Evolutionary conservation across 1,140 invertebrate species (phyloP), one percentile per base, ranked within the genome.

Genomic region (Ylistrum balloti): DNA sequence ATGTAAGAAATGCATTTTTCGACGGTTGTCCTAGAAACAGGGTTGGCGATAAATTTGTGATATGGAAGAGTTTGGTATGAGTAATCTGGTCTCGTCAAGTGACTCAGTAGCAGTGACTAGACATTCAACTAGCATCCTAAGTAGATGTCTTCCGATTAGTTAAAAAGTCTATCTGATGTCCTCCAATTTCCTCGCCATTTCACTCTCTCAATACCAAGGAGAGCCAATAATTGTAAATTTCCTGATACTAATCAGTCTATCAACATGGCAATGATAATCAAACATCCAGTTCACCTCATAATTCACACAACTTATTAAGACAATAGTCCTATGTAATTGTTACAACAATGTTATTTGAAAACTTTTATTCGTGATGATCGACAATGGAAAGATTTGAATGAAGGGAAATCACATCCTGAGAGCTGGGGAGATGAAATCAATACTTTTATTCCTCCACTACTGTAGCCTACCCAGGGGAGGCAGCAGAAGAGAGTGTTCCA

Each of bases 371-470:
- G 28, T 74, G 28, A 74, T 74, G 5, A 28, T 74, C 56, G n/a
- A 74, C 56, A 74, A 74, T 74, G 56, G 56, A 74, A n/a, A 74
- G 56, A 74, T 74, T 74, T 74, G 22, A 74, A 28, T 28, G 56
- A 74, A n/a, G 56, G n/a, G n/a, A 74, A 74, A 74, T 74, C 56
- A 28, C 56, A 74, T 74, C n/a, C 9, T 74, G 56, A n/a, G 56
- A 74, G 9, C 28, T n/a, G 56, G 56, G 56, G n/a, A 74, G n/a
- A n/a, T 74, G 33, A 86, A 86, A 86, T 86, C 33, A 38, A 86
- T 86, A 86, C 2, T 86, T 86, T 33, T 86, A 86, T 34, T 86
- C 17, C 86, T 33, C 86, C 35, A 11, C 7, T 38, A 86, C 86
- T 34, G 33, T 1, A 22, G 28, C n/a, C 33, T 22, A 86, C 86